These are phyloP conservation scores for Cryptophagus acutangulus DNA, from an alignment of 2,888 invertebrate species.

Conservation along the genomic window DNA sequence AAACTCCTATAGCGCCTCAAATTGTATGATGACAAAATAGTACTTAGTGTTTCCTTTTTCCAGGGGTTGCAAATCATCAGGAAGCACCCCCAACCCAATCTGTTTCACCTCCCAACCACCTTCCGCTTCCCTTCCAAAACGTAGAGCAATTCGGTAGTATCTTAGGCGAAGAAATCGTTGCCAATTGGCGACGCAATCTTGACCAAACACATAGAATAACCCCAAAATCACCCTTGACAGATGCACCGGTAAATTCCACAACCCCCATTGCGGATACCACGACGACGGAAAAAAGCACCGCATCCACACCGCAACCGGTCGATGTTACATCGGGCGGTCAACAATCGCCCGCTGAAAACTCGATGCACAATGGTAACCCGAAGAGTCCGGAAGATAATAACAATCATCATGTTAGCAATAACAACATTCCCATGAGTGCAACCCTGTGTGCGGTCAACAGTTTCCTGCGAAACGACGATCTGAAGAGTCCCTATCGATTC, in stretches of 20 bases:
- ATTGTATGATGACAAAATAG: too few relatives aligned
- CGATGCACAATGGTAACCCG: slow-evolving; percentile 47
- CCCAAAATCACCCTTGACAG: slow-evolving; percentile 30
- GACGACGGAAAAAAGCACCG: slow-evolving; percentile 43
- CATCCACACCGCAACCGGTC: slow-evolving; percentile 52
- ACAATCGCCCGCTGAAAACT: slow-evolving; percentile 33
- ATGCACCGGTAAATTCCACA: slow-evolving; percentile 43
- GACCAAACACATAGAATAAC: slow-evolving; percentile 48
- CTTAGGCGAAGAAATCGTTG: slow-evolving; percentile 79
- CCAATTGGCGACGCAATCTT: slow-evolving; percentile 69
- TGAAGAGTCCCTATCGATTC: slow-evolving; percentile 69
- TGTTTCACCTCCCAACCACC: slow-evolving; percentile 47
- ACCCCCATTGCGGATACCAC: slow-evolving; percentile 48
- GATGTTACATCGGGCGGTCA: slow-evolving; percentile 27
- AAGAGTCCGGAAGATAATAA: slow-evolving; percentile 48
- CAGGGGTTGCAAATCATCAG: slow-evolving; percentile 34
- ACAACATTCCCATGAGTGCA: slow-evolving; percentile 49
- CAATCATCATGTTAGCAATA: slow-evolving; percentile 52
- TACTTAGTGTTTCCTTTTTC: slow-evolving; percentile 23
- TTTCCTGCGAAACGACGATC: slow-evolving; percentile 49
- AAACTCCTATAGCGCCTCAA: too few relatives aligned
- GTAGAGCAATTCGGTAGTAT: slow-evolving; percentile 68
- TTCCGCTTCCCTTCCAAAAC: slow-evolving; percentile 58
- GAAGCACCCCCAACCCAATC: slow-evolving; percentile 30
- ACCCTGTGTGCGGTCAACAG: slow-evolving; percentile 49